Base-by-base conservation (phyloP, 2,888 invertebrate species). In the Drosophila falleni region DNA sequence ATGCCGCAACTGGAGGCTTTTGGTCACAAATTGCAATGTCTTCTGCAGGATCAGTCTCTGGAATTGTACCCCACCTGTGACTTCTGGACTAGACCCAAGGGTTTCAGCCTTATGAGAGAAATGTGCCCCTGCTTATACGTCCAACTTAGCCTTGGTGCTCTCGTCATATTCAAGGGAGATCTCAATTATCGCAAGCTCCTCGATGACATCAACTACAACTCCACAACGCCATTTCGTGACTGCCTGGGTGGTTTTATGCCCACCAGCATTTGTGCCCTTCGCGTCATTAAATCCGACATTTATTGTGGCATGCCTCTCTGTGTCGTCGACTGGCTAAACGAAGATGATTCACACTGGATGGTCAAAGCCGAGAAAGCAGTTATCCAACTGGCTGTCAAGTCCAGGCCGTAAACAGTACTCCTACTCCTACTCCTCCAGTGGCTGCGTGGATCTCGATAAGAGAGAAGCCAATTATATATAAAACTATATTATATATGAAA, bases 141-240 rank as follows among this genome's bases (percentile, higher is more conserved):
- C 8, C 94, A 95, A 72, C 93, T 99, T 0, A 94, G 95, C 5
- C 92, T 95, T 75, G 94, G 97, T 0, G 93, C 94, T 68, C 93
- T 97, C 2, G 89, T 96, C 0, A 94, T 99, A 81, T 97, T 98
- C 91, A 99, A 99, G 93, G 96, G 99, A 0, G 99, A 99, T 92
- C 94, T 99, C 16, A 99, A 99, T 93, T 99, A 99, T 91, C 94
- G 99, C 42, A 99, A 99, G 93, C 93, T 99, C 59, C 93, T 98
- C 35, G 97, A 96, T 0, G 99, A 99, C 90, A 94, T 95, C 56
- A 96, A 96, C 76, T 98, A 97, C 96, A 94, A 94, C 15, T 94
- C 95, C 0, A 94, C 94, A 0, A 95, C 95, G 0, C 90, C 94
- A 0, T 96, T 98, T 80, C 92, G 93, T 15, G 89, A 89, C 0